Base-by-base conservation (phyloP, 1,140 invertebrate species). In the Drosophila subpulchrella region DNA sequence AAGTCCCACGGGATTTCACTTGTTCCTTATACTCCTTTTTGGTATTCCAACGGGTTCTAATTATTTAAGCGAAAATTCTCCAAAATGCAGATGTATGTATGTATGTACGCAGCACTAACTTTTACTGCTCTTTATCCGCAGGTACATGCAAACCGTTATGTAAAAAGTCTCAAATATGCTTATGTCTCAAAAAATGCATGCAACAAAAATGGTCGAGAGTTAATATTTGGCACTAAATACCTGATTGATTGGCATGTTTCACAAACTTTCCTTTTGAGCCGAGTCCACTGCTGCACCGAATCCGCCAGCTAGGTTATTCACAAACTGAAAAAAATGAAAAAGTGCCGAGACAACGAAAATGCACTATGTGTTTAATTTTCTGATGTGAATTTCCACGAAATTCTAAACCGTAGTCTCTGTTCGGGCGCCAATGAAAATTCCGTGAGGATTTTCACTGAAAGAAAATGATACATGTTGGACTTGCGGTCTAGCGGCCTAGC, bases 151-250 rank as follows among this genome's bases (percentile, higher is more conserved):
- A 32, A 7, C 6, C 7, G 30, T 32, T 32, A 32, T 32, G 30
- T 32, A 32, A 6, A 20, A 20, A 7, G 30, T 7, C 7, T 32
- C 6, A 32, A 7, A 32, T 6, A 7, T 7, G 7, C 30, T 32
- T 39, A n/a, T n/a, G 38, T n/a, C 5, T 39, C 11, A 46, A 46
- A 46, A n/a, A n/a, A n/a, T 24, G 13, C n/a, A 8, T 47, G 12
- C 10, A 46, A 46, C 12, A 27, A 13, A 47, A 24, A 6, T 24
- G 12, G 2, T 13, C 12, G 20, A 7, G n/a, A 24, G 24, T 47
- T 47, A 47, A 47, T 47, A n/a, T 24, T 47, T 24, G 20, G 46
- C 46, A 47, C 12, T 47, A 2, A 24, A 27, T 47, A 47, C 12
- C 46, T 47, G 11, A 8, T 47, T 47, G 13, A 3, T 47, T 47